Conservation (phyloP, 2,888 invertebrate species). For the Lycocerus yunnanus region DNA sequence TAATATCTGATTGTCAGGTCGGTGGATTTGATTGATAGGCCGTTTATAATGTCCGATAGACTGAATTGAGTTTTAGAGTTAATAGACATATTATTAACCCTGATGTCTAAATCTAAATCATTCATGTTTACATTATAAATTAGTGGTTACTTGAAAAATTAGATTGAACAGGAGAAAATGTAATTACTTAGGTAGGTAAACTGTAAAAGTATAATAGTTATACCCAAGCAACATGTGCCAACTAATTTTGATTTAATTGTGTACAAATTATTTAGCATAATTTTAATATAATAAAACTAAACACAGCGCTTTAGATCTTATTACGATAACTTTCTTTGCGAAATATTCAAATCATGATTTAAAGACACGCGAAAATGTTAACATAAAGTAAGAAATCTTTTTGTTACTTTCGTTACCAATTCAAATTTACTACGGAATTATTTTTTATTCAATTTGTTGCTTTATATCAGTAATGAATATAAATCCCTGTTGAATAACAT, state of each 20-base stretch:
- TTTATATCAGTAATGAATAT: background rate
- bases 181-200: too few relatives aligned
- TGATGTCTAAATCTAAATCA: background rate
- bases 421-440: background rate
- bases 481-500: background rate
- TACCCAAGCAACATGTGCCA: background rate
- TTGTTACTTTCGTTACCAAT: background rate
- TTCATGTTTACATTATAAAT: background rate
- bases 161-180: background rate
- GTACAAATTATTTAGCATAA: background rate
- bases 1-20: background rate
- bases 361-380: constrained; percentile 9
- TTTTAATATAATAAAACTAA: background rate
- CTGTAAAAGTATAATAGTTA: background rate
- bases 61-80: background rate
- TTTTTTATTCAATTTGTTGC: background rate
- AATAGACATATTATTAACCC: background rate
- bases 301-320: constrained; percentile 8
- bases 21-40: background rate
- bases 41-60: background rate
- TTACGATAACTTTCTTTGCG: constrained; percentile 8
- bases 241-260: background rate
- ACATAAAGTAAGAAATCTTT: background rate
- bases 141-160: background rate
- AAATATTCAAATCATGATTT: constrained; percentile 15